Evolutionary conservation across 2,113 vertebrate species (phyloP), one percentile per base, ranked within the genome.

Genomic region (Vicugna pacos): DNA sequence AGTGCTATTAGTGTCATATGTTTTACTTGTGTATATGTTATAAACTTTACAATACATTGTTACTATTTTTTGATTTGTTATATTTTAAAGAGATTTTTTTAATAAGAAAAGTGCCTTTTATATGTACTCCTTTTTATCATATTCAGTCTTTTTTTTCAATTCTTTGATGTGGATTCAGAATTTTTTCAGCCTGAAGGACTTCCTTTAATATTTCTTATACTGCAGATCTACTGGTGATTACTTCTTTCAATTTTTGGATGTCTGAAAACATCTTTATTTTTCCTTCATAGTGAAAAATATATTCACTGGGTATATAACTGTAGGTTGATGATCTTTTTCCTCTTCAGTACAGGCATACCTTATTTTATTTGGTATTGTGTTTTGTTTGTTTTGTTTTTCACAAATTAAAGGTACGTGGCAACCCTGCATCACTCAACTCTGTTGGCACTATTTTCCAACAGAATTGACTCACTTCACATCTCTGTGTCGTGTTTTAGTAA

Each of bases 261-360:
- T 72, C 64, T 79, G 48, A 79, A 77, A 79, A 52, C 15, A 75
- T 67, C 11, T 76, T 64, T 86, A 76, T 58, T 96, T 87, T 91
- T 32, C 50, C 50, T 8, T 87, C 73, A 76, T 32, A 82, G 35
- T 24, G 65, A 96, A 64, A 42, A 38, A 14, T 26, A 69, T 24
- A 67, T 75, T 90, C 52, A 8, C 0, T 48, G 17, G 16, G n/a
- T 50, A 35, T 65, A 73, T 2, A 80, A 58, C 32, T 85, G 22
- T n/a, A 85, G 30, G 13, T 67, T 84, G 22, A 20, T 62, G 12
- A 11, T 83, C n/a, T 35, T 62, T 30, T 65, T 56, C 46, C 48
- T 15, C 81, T 80, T 65, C 11, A 81, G 26, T 52, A 52, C 32
- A 77, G 75, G 75, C 75, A 77, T 77, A 77, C 48, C 28, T 75